These are phyloP conservation scores for Cryptophagus acutangulus DNA, from an alignment of 2,888 invertebrate genomes.

Conservation along the genomic window DNA sequence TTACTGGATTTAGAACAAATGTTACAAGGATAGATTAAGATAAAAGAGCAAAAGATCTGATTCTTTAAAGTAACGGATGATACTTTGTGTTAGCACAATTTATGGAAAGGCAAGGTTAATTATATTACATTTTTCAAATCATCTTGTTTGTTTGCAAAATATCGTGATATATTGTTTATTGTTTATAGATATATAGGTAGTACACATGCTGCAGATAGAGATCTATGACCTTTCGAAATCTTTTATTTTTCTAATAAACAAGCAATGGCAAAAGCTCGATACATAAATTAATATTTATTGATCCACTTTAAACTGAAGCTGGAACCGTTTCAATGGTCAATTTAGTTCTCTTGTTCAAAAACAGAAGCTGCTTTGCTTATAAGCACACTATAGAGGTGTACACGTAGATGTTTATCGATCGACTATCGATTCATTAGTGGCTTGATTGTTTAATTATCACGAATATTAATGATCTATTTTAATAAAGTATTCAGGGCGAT, in stretches of 20 bases:
- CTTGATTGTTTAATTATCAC: slow-evolving; percentile 5
- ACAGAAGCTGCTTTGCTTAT: no score
- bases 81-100: slow-evolving; percentile 11
- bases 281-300: no score
- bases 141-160: slow-evolving; percentile 24
- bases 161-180: slow-evolving; percentile 26
- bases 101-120: slow-evolving; percentile 27
- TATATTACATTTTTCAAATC: slow-evolving; percentile 22
- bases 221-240: slow-evolving; percentile 12
- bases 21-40: slow-evolving; percentile 25
- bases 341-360: slow-evolving; percentile 1
- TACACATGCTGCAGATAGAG: slow-evolving; percentile 19
- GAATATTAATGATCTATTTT: slow-evolving; percentile 4
- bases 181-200: slow-evolving; percentile 11
- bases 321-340: slow-evolving; percentile 1
- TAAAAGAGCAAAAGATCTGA: slow-evolving; percentile 22
- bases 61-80: slow-evolving; percentile 20
- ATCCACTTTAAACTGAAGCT: slow-evolving; percentile 1
- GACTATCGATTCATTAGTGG: slow-evolving; percentile 5
- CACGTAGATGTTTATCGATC: slow-evolving; percentile 2
- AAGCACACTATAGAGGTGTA: no score
- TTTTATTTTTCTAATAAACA: no score
- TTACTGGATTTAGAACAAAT: no score
- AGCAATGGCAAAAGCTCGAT: no score
- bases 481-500: background rate